These are phyloP conservation scores for Oryzias javanicus DNA, from an alignment of 2,113 vertebrate species.

Conservation along the genomic window DNA sequence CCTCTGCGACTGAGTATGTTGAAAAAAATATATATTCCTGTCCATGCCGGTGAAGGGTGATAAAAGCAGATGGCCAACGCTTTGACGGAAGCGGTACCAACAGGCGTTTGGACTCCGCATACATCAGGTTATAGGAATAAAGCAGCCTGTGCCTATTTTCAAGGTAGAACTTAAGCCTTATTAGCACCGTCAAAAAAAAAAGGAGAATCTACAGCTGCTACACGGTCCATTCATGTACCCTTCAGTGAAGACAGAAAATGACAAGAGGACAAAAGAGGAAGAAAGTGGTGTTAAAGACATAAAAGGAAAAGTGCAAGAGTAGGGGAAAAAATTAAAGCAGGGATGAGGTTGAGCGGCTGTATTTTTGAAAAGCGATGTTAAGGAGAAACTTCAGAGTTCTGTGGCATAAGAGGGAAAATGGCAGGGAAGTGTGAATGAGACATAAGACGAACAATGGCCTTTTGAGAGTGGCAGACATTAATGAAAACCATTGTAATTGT, in stretches of 20 bases:
- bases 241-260: constrained; percentile 27
- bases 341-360: constrained; percentile 12
- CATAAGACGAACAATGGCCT: constrained; percentile 32
- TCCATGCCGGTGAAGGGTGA: constrained; percentile 12
- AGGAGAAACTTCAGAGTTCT: constrained; percentile 14
- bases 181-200: constrained; percentile 44
- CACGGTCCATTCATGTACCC: constrained; percentile 15
- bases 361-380: constrained; percentile 27
- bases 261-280: constrained; percentile 15
- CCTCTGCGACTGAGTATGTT: constrained; percentile 33
- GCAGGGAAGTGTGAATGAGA: constrained; percentile 14
- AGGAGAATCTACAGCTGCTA: constrained; percentile 5
- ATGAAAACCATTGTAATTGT: constrained; percentile 59
- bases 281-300: constrained; percentile 12
- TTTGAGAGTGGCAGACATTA: constrained; percentile 35
- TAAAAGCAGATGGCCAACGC: constrained; percentile 25
- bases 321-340: constrained; percentile 14
- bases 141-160: constrained; percentile 5
- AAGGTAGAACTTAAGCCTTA: constrained; percentile 48
- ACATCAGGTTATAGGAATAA: constrained; percentile 23
- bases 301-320: constrained; percentile 14
- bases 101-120: no score
- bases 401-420: constrained; percentile 9
- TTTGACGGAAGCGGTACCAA: constrained; percentile 20
- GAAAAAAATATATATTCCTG: constrained; percentile 19